Percentiles rank a stretch among this genome's conserved stretches.
Evolutionary conservation across 30 jellyfish, hydroid and myxozoan genomes (phyloP).

Genomic region (Pseudorhiza aurosa): DNA sequence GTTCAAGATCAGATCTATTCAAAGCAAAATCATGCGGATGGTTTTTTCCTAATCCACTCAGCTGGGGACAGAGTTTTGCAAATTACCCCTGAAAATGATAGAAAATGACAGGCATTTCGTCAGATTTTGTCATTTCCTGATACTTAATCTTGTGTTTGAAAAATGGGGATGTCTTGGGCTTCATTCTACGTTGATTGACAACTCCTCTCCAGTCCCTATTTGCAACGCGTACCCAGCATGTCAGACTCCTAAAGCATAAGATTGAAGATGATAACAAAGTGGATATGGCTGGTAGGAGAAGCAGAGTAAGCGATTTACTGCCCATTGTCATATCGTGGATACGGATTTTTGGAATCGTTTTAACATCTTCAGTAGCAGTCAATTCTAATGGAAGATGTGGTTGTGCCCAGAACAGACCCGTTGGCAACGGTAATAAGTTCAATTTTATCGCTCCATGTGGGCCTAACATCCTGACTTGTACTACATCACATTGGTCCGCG

Average conservation of each 20-base stretch:
- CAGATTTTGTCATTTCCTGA: no score
- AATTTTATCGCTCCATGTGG: slow-evolving; percentile 3
- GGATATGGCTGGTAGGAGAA: slow-evolving; percentile 30
- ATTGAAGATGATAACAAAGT: slow-evolving; percentile 49
- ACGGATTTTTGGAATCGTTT: slow-evolving; percentile 21
- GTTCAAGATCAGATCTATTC: no score
- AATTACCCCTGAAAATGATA: no score
- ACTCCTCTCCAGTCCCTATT: slow-evolving; percentile 40
- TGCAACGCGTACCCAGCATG: slow-evolving; percentile 55
- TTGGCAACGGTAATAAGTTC: slow-evolving; percentile 57
- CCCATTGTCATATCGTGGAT: slow-evolving; percentile 14
- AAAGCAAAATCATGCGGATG: no score
- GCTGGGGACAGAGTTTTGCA: no score
- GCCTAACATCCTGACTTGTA: slow-evolving; percentile 28
- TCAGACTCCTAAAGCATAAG: slow-evolving; percentile 24
- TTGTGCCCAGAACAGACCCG: slow-evolving; percentile 42
- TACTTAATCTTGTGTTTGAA: no score
- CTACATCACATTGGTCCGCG: neutral
- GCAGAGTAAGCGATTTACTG: neutral
- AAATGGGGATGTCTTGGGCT: slow-evolving; percentile 9
- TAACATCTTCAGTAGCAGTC: slow-evolving; percentile 39
- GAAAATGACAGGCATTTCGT: no score
- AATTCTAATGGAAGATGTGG: slow-evolving; percentile 74
- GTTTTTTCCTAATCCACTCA: no score
- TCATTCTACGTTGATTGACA: slow-evolving; percentile 53